These are phyloP conservation scores for Onthophagus taurus DNA, from an alignment of 1,140 invertebrate genomes.

Conservation along the genomic window DNA sequence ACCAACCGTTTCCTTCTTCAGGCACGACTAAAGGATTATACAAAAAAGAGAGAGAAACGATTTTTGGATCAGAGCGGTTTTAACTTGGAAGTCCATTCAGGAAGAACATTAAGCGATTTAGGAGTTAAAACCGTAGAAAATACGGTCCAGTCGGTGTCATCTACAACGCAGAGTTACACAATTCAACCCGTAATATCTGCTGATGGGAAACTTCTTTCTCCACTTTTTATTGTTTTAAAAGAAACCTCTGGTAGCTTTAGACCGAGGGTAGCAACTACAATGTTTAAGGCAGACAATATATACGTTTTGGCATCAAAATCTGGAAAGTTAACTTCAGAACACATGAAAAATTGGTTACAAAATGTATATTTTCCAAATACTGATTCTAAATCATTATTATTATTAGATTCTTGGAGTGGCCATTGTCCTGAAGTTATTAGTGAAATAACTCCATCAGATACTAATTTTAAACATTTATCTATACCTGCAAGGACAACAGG, in stretches of 20 bases:
- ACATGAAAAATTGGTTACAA: constrained; percentile 1
- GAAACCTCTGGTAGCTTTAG: not conserved
- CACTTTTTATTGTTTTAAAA: not conserved
- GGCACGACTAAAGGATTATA: too few species aligned
- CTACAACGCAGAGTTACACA: too few species aligned
- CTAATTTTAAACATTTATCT: too few species aligned
- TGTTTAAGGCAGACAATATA: constrained; percentile 1
- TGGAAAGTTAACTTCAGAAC: not conserved
- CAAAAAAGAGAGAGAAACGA: too few species aligned
- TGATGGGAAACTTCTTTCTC: not conserved
- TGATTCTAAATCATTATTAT: not conserved
- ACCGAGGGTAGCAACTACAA: not conserved
- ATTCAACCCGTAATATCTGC: not conserved
- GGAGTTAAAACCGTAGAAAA: not conserved
- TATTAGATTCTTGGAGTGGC: not conserved
- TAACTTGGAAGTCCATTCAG: constrained; percentile 1
- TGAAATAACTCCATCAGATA: too few species aligned
- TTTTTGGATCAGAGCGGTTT: not conserved
- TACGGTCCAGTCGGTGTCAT: not conserved
- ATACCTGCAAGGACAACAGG: too few species aligned
- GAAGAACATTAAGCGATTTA: not conserved
- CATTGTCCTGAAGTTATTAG: too few species aligned
- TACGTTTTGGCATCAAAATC: constrained; percentile 2
- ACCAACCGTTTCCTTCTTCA: too few species aligned
- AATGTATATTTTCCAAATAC: constrained; percentile 1